These are phyloP conservation scores for Aproaerema taeniolella DNA, from an alignment of 2,888 invertebrate species.

Conservation along the genomic window DNA sequence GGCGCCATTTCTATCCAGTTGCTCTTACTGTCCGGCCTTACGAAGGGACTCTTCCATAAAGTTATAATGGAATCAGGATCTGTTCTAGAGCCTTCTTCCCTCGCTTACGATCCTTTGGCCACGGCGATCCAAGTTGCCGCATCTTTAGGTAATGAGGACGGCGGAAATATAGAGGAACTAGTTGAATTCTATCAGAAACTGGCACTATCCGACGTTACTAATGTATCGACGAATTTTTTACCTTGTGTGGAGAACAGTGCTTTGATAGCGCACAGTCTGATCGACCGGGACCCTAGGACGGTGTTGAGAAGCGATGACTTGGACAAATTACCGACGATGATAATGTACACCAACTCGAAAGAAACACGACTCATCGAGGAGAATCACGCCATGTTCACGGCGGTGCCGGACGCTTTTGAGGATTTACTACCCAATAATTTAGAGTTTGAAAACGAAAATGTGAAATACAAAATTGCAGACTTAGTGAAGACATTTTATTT, in stretches of 20 bases:
- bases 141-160: constrained; percentile 57
- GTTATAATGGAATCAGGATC: constrained; percentile 61
- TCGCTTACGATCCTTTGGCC: constrained; percentile 40
- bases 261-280: constrained; percentile 28
- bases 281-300: constrained; percentile 45
- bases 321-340: constrained; percentile 43
- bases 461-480: constrained; percentile 36
- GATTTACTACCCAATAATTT: constrained; percentile 52
- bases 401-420: constrained; percentile 38
- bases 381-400: constrained; percentile 29
- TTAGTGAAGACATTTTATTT: constrained; percentile 56
- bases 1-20: constrained; percentile 55
- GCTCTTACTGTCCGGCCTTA: constrained; percentile 45
- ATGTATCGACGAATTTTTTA: constrained; percentile 33
- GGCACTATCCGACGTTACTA: constrained; percentile 27
- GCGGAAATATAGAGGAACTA: constrained; percentile 28
- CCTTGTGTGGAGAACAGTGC: constrained; percentile 49
- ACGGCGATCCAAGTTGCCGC: constrained; percentile 49
- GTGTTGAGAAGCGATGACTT: constrained; percentile 36
- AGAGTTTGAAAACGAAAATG: constrained; percentile 32
- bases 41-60: constrained; percentile 46
- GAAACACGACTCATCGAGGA: constrained; percentile 30
- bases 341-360: constrained; percentile 38
- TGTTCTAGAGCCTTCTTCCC: constrained; percentile 44
- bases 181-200: constrained; percentile 37